A percentile compares a stretch with the other conserved stretches of the same genome.
Evolutionary conservation across 2,888 invertebrate species (phyloP).

Genomic region (Steinernema hermaphroditum): DNA sequence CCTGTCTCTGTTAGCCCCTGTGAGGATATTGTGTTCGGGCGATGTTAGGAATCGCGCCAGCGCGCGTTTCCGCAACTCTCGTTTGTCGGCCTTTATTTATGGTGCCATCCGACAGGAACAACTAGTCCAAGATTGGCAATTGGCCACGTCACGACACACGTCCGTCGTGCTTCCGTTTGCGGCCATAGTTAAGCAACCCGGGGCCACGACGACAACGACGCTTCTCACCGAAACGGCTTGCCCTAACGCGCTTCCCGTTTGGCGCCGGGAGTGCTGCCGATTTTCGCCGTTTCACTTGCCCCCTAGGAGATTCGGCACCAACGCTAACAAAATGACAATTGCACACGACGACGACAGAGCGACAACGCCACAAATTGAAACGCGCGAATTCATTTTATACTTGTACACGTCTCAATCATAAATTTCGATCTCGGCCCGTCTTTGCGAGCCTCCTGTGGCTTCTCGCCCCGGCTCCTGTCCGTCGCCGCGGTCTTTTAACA

Average conservation of each 20-base stretch:
- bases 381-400: slow-evolving; percentile 26
- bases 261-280: background rate
- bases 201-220: no score
- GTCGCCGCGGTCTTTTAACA: slow-evolving; percentile 28
- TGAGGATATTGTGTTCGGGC: background rate
- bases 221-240: slow-evolving; percentile 24
- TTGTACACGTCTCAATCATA: slow-evolving; percentile 30
- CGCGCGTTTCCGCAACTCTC: slow-evolving; percentile 28
- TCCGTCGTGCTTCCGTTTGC: slow-evolving; percentile 23
- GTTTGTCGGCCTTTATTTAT: slow-evolving; percentile 27
- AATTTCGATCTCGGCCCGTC: slow-evolving; percentile 16
- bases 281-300: background rate
- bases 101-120: slow-evolving; percentile 31
- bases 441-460: slow-evolving; percentile 20
- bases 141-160: slow-evolving; percentile 30
- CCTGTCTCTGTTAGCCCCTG: no score
- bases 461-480: slow-evolving; percentile 25
- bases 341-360: slow-evolving; percentile 13
- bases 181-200: slow-evolving; percentile 4
- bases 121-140: slow-evolving; percentile 29
- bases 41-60: background rate
- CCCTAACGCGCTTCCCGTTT: background rate
- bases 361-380: slow-evolving; percentile 28
- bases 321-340: slow-evolving; percentile 30
- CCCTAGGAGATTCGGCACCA: slow-evolving; percentile 27